Evolutionary conservation across 2,113 vertebrate species (phyloP).

Genomic region (Eira barbara): DNA sequence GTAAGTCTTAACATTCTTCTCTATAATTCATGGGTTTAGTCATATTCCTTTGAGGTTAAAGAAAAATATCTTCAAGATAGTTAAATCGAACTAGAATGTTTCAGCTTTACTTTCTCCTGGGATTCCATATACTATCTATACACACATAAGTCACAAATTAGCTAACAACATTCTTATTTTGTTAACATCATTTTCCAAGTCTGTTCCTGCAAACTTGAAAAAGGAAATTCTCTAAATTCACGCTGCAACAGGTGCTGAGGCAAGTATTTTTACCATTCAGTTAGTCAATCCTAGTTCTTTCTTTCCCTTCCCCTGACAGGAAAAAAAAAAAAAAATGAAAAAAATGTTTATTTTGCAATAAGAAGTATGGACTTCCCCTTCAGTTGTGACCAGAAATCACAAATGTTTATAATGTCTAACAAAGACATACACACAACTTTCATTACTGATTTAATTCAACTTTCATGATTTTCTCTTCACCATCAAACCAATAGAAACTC

Average conservation of each 20-base stretch:
- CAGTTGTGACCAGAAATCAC: background rate
- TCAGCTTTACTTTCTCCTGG: background rate
- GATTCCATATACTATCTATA: background rate
- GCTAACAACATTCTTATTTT: background rate
- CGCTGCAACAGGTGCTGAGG: background rate
- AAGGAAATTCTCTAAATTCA: background rate
- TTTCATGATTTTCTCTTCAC: background rate
- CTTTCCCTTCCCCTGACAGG: background rate
- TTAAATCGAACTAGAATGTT: background rate
- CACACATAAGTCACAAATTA: background rate
- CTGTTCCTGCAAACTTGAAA: background rate
- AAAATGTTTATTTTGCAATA: background rate
- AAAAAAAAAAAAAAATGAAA: background rate
- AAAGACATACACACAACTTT: background rate
- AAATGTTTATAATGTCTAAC: background rate
- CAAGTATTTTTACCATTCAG: background rate
- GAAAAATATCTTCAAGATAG: background rate
- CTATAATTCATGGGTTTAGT: background rate
- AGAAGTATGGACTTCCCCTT: background rate
- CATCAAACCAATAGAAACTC: background rate
- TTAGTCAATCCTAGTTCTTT: background rate
- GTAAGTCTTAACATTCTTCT: background rate
- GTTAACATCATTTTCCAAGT: background rate
- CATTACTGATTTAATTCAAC: background rate
- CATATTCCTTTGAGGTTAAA: background rate